phyloP scores from a whole-genome alignment of 2,113 vertebrate genomes.

The Talpa occidentalis region DNA sequence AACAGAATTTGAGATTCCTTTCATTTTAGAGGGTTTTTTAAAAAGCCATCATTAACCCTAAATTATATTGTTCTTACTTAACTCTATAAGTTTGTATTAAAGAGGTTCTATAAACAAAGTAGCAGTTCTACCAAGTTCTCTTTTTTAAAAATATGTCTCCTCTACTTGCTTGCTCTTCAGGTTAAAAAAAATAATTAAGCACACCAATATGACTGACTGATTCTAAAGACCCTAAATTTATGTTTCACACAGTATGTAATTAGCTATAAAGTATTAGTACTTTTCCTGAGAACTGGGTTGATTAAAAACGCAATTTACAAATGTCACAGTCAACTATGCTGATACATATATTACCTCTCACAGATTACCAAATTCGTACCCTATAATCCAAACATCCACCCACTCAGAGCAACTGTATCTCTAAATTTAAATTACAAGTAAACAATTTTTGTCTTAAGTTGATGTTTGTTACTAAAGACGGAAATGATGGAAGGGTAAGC shows the following conservation, averaged over 20 bases:
- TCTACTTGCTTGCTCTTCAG: background rate
- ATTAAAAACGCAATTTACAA: constrained; percentile 25
- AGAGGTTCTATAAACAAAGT: constrained; percentile 2
- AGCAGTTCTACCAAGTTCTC: background rate
- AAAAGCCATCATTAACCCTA: background rate
- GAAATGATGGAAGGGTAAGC: background rate
- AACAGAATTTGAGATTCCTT: background rate
- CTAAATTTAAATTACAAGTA: constrained; percentile 4
- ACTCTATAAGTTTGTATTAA: constrained; percentile 22
- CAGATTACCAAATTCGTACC: background rate
- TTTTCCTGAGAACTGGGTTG: background rate
- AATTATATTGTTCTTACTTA: background rate
- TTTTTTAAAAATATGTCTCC: background rate
- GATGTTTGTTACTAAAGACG: background rate
- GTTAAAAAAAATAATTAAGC: constrained; percentile 10
- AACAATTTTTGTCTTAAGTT: background rate
- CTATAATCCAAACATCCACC: background rate
- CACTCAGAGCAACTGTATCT: background rate
- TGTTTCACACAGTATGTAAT: background rate
- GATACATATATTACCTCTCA: background rate
- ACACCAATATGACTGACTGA: background rate
- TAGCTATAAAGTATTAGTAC: background rate
- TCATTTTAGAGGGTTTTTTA: background rate
- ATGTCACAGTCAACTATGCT: background rate
- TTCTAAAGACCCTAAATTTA: constrained; percentile 16